These are phyloP conservation scores for Dipus sagitta DNA, from an alignment of 2,797 vertebrate genomes.

Conservation along the genomic window DNA sequence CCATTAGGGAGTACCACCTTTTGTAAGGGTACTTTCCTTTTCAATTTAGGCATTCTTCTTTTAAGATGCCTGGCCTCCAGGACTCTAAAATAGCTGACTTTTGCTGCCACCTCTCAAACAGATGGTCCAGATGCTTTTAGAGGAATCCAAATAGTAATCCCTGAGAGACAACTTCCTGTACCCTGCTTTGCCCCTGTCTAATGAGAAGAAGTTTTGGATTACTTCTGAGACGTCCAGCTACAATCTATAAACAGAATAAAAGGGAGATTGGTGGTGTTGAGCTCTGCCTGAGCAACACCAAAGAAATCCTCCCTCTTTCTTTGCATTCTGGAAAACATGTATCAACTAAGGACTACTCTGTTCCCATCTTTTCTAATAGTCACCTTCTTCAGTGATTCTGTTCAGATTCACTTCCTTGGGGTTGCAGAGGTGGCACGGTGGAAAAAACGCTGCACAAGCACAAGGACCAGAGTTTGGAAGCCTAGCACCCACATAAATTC, in stretches of 20 bases:
- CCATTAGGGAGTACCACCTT: not conserved
- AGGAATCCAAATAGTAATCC: constrained; percentile 25
- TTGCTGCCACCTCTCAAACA: not conserved
- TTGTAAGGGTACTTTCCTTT: constrained; percentile 21
- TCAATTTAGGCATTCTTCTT: constrained; percentile 1
- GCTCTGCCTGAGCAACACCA: not conserved
- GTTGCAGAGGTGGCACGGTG: no score
- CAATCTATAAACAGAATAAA: constrained; percentile 5
- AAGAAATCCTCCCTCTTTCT: not conserved
- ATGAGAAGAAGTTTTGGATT: not conserved
- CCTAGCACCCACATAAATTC: no score
- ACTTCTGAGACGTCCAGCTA: not conserved
- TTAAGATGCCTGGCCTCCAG: not conserved
- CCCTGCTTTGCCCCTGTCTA: not conserved
- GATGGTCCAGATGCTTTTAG: not conserved
- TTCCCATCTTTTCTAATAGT: not conserved
- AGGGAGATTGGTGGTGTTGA: not conserved
- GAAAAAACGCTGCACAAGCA: no score
- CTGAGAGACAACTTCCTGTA: not conserved
- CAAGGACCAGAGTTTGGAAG: no score
- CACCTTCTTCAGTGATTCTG: not conserved
- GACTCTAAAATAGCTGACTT: not conserved
- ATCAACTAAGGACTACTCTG: not conserved
- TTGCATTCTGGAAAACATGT: not conserved
- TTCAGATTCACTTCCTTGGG: not conserved